These are phyloP conservation scores for Chydorus sphaericus DNA, from an alignment of 2,888 invertebrate species.

Conservation along the genomic window DNA sequence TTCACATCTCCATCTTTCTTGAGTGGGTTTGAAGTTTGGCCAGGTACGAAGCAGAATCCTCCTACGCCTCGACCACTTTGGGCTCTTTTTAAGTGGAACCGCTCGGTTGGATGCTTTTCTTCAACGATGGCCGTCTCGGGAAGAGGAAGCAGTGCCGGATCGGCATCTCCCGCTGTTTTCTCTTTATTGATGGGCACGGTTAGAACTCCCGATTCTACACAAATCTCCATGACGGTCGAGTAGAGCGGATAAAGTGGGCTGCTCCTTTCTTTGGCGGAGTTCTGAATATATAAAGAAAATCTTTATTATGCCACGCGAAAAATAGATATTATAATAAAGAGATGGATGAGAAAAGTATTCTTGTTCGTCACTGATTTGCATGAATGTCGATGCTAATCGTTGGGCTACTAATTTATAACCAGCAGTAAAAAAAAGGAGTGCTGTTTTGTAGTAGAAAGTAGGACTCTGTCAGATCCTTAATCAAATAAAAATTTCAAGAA, in stretches of 20 bases:
- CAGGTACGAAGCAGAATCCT: background rate
- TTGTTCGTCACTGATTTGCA: no score
- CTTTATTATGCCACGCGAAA: no score
- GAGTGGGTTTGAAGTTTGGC: background rate
- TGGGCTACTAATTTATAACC: no score
- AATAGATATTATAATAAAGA: no score
- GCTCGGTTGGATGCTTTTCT: background rate
- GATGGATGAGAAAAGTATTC: no score
- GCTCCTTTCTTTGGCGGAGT: background rate
- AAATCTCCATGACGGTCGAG: background rate
- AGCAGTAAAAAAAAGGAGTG: no score
- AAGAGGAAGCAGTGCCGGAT: background rate
- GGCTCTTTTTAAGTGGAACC: conserved; percentile 1
- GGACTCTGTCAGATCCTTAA: no score
- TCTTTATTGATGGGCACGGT: background rate
- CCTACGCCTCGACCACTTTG: background rate
- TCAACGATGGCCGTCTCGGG: background rate
- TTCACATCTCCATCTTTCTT: background rate
- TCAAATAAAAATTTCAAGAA: no score
- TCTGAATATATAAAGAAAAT: background rate
- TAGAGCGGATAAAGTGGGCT: background rate
- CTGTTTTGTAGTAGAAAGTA: no score
- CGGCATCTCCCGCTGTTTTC: background rate
- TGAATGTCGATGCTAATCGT: background rate
- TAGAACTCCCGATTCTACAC: background rate